Evolutionary conservation across 2,888 invertebrate genomes (phyloP).

Genomic region (Rhimphoctona megacephalus): DNA sequence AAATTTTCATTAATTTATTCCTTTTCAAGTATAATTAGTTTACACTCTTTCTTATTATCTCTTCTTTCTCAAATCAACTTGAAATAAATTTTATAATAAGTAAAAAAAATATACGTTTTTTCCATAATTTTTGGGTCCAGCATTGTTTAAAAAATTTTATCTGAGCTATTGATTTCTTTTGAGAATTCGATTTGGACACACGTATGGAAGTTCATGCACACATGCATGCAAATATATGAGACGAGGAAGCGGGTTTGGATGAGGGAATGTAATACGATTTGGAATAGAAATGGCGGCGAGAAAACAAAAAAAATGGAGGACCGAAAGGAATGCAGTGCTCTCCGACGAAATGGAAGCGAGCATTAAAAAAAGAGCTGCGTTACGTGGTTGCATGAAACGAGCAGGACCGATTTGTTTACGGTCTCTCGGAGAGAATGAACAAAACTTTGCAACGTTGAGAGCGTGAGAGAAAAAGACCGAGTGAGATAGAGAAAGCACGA

Average conservation of each 20-base stretch:
- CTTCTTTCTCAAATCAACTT: not conserved
- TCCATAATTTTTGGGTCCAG: not conserved
- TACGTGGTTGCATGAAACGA: constrained; percentile 29
- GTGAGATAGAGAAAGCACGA: not conserved
- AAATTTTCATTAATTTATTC: constrained; percentile 20
- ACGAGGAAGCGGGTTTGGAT: constrained; percentile 26
- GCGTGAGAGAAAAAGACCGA: not conserved
- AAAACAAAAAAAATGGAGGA: constrained; percentile 25
- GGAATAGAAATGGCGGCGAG: constrained; percentile 46
- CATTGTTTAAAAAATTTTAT: not conserved
- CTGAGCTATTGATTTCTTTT: not conserved
- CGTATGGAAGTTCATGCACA: not conserved
- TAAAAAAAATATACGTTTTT: not conserved
- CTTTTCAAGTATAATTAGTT: not conserved
- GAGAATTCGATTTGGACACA: not conserved
- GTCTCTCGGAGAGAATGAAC: constrained; percentile 65
- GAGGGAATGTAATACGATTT: constrained; percentile 29
- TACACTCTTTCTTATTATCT: not conserved
- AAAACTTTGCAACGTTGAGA: constrained; percentile 59
- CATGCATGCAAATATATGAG: not conserved
- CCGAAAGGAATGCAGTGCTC: constrained; percentile 55
- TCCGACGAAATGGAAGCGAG: constrained; percentile 61
- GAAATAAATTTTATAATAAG: not conserved
- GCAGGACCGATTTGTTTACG: constrained; percentile 70
- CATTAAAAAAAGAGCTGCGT: constrained; percentile 41